A percentile compares a stretch with the other conserved stretches of the same genome.
These are phyloP conservation scores for Pseudomyrmex sp. DNA, from an alignment of 1,140 invertebrate genomes.

Conservation along the genomic window DNA sequence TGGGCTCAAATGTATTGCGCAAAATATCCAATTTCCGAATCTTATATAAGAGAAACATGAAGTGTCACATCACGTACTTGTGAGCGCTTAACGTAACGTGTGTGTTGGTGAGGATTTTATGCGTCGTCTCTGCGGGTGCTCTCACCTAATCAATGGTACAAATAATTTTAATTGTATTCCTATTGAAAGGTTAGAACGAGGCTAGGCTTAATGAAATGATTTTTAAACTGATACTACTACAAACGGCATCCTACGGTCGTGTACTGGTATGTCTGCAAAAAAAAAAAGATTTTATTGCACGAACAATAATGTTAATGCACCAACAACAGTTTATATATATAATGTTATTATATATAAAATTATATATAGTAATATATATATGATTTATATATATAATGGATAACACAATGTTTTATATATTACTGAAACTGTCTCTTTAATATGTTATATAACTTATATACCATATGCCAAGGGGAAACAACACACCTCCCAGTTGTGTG, in stretches of 20 bases:
- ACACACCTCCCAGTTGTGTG: too few species aligned
- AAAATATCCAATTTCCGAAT: slow-evolving; percentile 1
- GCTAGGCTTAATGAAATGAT: slow-evolving; percentile 73
- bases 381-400: too few species aligned
- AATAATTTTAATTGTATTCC: slow-evolving; percentile 81
- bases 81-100: slow-evolving; percentile 8
- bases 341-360: too few species aligned
- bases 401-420: too few species aligned
- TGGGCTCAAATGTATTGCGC: neutral
- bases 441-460: too few species aligned
- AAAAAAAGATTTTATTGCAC: slow-evolving; percentile 72
- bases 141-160: slow-evolving; percentile 82
- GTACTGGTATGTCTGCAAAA: slow-evolving; percentile 25
- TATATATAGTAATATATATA: too few species aligned
- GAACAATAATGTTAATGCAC: slow-evolving; percentile 28
- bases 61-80: neutral
- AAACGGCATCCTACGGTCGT: neutral
- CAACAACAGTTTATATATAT: too few species aligned
- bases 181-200: slow-evolving; percentile 75
- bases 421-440: too few species aligned
- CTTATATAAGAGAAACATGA: neutral
- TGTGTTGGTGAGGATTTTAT: slow-evolving; percentile 55
- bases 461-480: too few species aligned
- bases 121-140: slow-evolving; percentile 76
- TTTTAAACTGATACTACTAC: slow-evolving; percentile 66